phyloP scores from a whole-genome alignment of 2,113 vertebrate genomes.

The Varanus salvator region DNA sequence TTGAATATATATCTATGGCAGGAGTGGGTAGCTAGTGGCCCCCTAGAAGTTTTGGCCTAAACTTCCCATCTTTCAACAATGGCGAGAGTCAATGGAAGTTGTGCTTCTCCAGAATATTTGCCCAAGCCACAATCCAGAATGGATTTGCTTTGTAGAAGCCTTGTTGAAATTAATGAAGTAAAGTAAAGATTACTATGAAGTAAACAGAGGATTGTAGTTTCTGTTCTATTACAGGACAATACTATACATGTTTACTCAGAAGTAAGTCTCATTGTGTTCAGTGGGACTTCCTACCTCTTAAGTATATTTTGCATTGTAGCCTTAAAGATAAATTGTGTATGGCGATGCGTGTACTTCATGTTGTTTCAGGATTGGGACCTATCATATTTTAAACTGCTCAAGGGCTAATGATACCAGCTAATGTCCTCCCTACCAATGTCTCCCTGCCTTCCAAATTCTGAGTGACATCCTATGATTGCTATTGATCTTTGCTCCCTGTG shows the following conservation, averaged over 20 bases:
- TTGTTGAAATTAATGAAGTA: not conserved
- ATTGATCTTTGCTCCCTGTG: not conserved
- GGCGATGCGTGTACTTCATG: not conserved
- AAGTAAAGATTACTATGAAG: not conserved
- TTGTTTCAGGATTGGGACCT: not conserved
- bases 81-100: not conserved
- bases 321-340: not conserved
- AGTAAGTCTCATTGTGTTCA: not conserved
- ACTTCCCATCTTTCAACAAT: not conserved
- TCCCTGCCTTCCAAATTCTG: not conserved
- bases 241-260: not conserved
- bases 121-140: not conserved
- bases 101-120: not conserved
- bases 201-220: not conserved
- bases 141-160: not conserved
- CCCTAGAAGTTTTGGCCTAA: no score
- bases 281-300: not conserved
- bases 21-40: no score
- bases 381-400: not conserved
- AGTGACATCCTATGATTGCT: not conserved
- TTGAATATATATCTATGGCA: no score
- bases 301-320: not conserved
- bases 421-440: rapidly evolving
- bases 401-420: not conserved
- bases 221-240: not conserved